Percentiles rank a stretch among this genome's conserved stretches.
Evolutionary conservation across 2,113 vertebrate species (phyloP).

Genomic region (Poeciliopsis occidentalis): DNA sequence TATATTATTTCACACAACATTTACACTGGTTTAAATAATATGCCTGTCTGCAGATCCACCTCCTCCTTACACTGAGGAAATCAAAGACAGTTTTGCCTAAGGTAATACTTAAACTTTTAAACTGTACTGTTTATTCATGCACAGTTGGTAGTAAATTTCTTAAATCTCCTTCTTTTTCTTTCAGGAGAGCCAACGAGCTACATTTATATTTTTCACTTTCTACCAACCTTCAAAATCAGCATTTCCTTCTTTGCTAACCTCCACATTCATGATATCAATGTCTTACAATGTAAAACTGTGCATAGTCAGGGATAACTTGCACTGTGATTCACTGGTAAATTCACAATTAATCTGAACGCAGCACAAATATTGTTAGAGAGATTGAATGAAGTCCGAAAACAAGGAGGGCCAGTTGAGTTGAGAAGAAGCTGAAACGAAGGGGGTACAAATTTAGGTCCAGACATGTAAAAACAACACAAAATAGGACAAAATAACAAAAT

Average conservation of each 20-base stretch:
- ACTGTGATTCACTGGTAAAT: conserved; percentile 8
- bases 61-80: accelerated
- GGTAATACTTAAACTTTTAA: background rate
- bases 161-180: background rate
- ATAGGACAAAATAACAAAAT: too few relatives aligned
- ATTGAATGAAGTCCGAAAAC: background rate
- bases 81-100: accelerated
- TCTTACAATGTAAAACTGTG: background rate
- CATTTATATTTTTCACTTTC: background rate
- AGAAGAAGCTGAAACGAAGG: background rate
- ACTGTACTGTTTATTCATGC: background rate
- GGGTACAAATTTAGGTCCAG: background rate
- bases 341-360: too few relatives aligned
- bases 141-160: background rate
- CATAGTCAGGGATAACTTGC: conserved; percentile 1
- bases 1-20: background rate
- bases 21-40: background rate
- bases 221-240: background rate
- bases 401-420: background rate
- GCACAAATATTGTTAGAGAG: background rate
- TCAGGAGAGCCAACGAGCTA: background rate
- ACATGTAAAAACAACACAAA: background rate
- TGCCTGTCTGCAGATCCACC: background rate
- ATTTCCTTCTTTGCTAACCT: conserved; percentile 15
- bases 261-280: background rate